These are phyloP conservation scores for Folsomia candida DNA, from an alignment of 2,888 invertebrate genomes.

Conservation along the genomic window DNA sequence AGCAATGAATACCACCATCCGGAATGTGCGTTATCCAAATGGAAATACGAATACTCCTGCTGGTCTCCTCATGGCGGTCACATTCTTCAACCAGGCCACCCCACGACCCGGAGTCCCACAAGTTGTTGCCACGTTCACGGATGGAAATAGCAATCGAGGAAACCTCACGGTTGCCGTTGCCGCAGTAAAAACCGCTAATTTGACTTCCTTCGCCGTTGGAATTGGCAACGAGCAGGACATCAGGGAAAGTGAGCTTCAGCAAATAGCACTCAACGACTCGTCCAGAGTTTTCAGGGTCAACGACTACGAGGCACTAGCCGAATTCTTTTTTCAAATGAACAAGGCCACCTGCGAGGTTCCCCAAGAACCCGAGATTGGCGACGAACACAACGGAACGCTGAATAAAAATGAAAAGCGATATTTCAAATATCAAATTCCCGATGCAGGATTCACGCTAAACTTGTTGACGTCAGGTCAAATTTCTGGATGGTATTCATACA, in stretches of 20 bases:
- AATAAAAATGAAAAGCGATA: constrained; percentile 24
- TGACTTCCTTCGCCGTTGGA: constrained; percentile 32
- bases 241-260: constrained; percentile 17
- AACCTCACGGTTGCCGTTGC: not conserved
- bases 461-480: constrained; percentile 11
- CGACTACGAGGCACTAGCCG: constrained; percentile 23
- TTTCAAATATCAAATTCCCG: constrained; percentile 24
- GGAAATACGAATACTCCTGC: constrained; percentile 23
- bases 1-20: constrained; percentile 1
- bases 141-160: constrained; percentile 21
- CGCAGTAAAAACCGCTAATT: not conserved
- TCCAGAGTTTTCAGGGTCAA: constrained; percentile 14
- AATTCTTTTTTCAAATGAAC: constrained; percentile 28
- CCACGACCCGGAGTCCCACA: constrained; percentile 20
- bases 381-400: constrained; percentile 18
- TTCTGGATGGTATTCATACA: constrained; percentile 29
- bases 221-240: constrained; percentile 20
- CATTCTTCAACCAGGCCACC: constrained; percentile 1
- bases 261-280: constrained; percentile 21
- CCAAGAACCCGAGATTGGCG: constrained; percentile 21
- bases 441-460: constrained; percentile 27
- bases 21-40: constrained; percentile 5
- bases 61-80: constrained; percentile 10
- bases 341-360: constrained; percentile 32
- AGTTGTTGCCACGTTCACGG: constrained; percentile 29